A percentile compares a stretch with the other conserved stretches of the same genome.
These are phyloP conservation scores for Brachionus rubens DNA, from an alignment of 1,140 invertebrate species.

Conservation along the genomic window DNA sequence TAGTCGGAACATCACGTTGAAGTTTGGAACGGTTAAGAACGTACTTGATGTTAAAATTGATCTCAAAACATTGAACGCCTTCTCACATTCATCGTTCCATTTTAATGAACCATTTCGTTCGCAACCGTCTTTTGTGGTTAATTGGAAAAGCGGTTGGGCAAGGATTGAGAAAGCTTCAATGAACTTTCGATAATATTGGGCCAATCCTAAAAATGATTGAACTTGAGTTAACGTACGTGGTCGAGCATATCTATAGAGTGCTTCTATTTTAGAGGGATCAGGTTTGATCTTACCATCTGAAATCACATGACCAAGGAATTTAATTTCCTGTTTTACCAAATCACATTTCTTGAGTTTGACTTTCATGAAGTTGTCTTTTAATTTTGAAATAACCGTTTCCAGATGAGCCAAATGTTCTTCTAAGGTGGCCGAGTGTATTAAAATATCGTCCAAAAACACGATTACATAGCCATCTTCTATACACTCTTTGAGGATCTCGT, in stretches of 20 bases:
- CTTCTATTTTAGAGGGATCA: neutral
- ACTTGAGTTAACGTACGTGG: slow-evolving; percentile 54
- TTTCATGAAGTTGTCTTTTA: neutral
- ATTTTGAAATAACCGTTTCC: too few species aligned
- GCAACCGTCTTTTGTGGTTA: neutral
- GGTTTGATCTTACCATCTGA: neutral
- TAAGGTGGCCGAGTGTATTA: neutral
- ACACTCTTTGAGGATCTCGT: too few species aligned
- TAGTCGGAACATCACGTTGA: slow-evolving; percentile 53
- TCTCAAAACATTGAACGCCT: neutral
- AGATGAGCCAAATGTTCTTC: too few species aligned
- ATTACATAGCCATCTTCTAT: too few species aligned
- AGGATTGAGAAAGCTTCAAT: neutral
- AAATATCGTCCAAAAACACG: neutral
- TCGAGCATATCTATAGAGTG: neutral
- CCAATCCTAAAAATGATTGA: slow-evolving; percentile 52
- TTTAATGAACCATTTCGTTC: neutral
- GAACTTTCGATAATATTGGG: slow-evolving; percentile 19
- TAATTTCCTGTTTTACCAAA: neutral
- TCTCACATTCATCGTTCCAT: neutral
- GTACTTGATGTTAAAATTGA: neutral
- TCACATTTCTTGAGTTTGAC: slow-evolving; percentile 29
- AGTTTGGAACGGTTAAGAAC: slow-evolving; percentile 50
- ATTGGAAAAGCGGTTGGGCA: neutral
- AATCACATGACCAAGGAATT: neutral